Conservation (phyloP, 2,797 vertebrate species). For the Pseudochirops corinnae region DNA sequence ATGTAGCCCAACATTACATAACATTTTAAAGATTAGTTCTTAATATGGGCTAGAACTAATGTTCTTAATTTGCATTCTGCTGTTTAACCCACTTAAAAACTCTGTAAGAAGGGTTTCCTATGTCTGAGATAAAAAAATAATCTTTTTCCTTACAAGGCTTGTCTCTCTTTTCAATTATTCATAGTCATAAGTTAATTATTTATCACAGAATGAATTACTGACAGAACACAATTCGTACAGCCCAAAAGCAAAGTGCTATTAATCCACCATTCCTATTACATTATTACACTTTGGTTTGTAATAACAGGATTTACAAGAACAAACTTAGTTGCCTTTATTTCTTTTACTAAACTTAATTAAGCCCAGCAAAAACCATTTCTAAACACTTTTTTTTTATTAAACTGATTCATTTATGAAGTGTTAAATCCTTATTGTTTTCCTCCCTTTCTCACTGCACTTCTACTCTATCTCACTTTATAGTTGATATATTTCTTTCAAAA, state of each 20-base stretch:
- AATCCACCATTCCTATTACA: conserved; percentile 37
- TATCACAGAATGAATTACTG: conserved; percentile 65
- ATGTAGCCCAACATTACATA: background rate
- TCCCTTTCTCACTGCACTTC: background rate
- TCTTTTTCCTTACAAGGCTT: conserved; percentile 30
- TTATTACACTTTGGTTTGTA: background rate
- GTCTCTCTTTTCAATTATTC: conserved; percentile 70
- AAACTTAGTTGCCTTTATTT: conserved; percentile 3
- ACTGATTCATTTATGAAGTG: background rate
- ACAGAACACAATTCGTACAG: conserved; percentile 40
- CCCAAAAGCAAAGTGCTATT: conserved; percentile 57
- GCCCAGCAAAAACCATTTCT: conserved; percentile 33
- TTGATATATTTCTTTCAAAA: background rate
- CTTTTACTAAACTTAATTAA: conserved; percentile 51
- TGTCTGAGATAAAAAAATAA: conserved; percentile 58
- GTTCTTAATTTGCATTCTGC: background rate
- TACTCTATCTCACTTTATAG: background rate
- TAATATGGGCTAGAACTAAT: conserved; percentile 45
- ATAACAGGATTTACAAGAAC: conserved; percentile 22
- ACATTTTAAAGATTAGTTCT: conserved; percentile 40
- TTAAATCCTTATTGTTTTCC: background rate
- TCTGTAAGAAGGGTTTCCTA: background rate
- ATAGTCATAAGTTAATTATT: conserved; percentile 69
- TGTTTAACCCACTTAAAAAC: conserved; percentile 43
- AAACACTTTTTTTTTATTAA: conserved; percentile 34